Base-by-base conservation (phyloP, 2,888 invertebrate species). In the Orthonevra nobilis region DNA sequence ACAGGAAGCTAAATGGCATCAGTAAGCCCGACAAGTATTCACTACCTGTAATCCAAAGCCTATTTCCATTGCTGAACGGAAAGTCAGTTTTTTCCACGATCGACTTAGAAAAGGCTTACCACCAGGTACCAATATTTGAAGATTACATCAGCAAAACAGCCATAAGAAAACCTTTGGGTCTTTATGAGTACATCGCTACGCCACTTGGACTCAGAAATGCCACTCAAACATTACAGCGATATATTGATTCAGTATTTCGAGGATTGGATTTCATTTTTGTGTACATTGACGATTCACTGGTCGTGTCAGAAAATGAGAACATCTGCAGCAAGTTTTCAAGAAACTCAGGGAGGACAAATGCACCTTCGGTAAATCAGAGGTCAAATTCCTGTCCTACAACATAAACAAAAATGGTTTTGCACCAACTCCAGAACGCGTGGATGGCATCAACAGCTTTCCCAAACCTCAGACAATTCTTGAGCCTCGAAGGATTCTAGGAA, bases 241-340 rank as follows among this genome's bases (percentile, higher is more conserved):
- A n/a, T n/a, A n/a, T n/a, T n/a, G n/a, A n/a, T n/a, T n/a, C n/a
- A n/a, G n/a, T n/a, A n/a, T n/a, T n/a, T n/a, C n/a, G n/a, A n/a
- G n/a, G n/a, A n/a, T n/a, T n/a, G n/a, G n/a, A n/a, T n/a, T n/a
- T n/a, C n/a, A n/a, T n/a, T n/a, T n/a, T n/a, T n/a, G n/a, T n/a
- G n/a, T n/a, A n/a, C 28, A 44, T 63, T 14, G 63, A 63, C 12
- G 63, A 63, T 17, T 38, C 40, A 3, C 9, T 63, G 2, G 26
- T 61, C 3, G 23, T 46, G 20, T 61, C 61, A n/a, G 14, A 1
- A 23, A 19, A 28, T 9, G n/a, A 15, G 17, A 9, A 46, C 60
- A 60, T 10, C 7, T n/a, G n/a, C 9, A 20, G 19, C 3, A 9
- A 20, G 44, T 60, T 0, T 32, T 60, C 3, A 17, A 48, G 2